Base-by-base conservation (phyloP, 2,888 invertebrate genomes). In the Ctena decussata region DNA sequence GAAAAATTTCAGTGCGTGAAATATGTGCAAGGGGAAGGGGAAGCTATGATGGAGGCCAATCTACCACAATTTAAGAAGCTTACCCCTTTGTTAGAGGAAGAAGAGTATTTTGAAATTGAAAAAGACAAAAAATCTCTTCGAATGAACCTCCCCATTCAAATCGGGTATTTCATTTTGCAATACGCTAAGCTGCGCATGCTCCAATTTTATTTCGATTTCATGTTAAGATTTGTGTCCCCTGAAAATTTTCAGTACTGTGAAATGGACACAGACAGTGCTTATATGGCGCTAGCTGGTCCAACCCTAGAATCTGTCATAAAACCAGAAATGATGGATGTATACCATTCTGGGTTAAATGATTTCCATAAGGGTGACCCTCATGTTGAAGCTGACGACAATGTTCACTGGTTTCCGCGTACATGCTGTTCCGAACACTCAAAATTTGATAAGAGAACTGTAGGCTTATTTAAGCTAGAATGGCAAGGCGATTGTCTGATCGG, bases 221-320 rank as follows among this genome's bases (percentile, higher is more conserved):
- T 83, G 41, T 41, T 41, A 41, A 41, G 15, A 41, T 41, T 41
- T 15, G 41, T 41, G 8, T 41, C 41, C 30, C 27, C 82, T 18
- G 30, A 32, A 1, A 49, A 82, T 41, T 83, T 75, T 70, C 73
- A 80, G 60, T 80, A 82, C 12, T 79, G 80, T 53, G 76, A 86
- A 46, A 86, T 86, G 86, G 89, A 90, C 65, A 90, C 88, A 21
- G 87, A 87, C 39, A 37, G 39, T 15, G 57, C 73, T 12, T 84
- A 84, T 30, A 30, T 84, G 21, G 80, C 80, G 0, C 39, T 84
- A 21, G 37, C 71, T 27, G 71, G 39, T 12, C 12, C 70, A 18
- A 15, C 35, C 70, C 35, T 80, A 0, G 77, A 77, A 2, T 41
- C n/a, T 18, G 46, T 73, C 27, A 73, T 73, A n/a, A 44, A 73